Percentiles rank a stretch among this genome's conserved stretches.
Evolutionary conservation across 2,797 vertebrate species (phyloP).

Genomic region (Labeo calbasu): DNA sequence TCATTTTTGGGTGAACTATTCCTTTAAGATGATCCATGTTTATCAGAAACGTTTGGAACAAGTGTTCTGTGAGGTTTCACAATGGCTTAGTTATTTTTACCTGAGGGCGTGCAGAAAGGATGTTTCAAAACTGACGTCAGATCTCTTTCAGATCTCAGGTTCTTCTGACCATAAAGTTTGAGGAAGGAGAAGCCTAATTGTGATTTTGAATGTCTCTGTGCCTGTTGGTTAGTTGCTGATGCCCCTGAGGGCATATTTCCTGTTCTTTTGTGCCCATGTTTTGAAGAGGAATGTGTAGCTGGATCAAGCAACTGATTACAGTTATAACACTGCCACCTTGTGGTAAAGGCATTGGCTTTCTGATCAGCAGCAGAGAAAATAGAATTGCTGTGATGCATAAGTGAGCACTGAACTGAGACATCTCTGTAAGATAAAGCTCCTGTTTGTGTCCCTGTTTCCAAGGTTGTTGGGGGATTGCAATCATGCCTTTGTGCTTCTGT

Average conservation of each 20-base stretch:
- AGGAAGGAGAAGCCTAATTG: constrained; percentile 28
- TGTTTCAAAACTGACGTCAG: constrained; percentile 12
- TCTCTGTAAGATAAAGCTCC: constrained; percentile 65
- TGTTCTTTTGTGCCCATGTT: neutral
- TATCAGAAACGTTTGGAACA: neutral
- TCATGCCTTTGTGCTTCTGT: constrained; percentile 18
- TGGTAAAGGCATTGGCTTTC: constrained; percentile 52
- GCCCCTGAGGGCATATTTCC: constrained; percentile 51
- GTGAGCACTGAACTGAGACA: constrained; percentile 78
- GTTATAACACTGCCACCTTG: constrained; percentile 71
- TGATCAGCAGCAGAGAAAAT: neutral
- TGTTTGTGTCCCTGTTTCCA: constrained; percentile 80
- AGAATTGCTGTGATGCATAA: constrained; percentile 49
- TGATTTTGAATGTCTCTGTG: constrained; percentile 31
- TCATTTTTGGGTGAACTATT: neutral
- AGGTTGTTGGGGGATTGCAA: neutral
- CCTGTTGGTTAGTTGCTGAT: constrained; percentile 47
- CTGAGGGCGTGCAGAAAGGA: constrained; percentile 48
- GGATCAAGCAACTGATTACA: constrained; percentile 25
- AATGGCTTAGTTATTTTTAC: constrained; percentile 50
- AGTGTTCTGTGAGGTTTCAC: neutral
- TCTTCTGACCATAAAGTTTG: constrained; percentile 27
- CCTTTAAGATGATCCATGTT: neutral
- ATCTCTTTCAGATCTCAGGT: constrained; percentile 27
- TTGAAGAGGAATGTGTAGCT: neutral